Evolutionary conservation across 1,140 invertebrate genomes (phyloP).

Genomic region (Drosophila ambigua): DNA sequence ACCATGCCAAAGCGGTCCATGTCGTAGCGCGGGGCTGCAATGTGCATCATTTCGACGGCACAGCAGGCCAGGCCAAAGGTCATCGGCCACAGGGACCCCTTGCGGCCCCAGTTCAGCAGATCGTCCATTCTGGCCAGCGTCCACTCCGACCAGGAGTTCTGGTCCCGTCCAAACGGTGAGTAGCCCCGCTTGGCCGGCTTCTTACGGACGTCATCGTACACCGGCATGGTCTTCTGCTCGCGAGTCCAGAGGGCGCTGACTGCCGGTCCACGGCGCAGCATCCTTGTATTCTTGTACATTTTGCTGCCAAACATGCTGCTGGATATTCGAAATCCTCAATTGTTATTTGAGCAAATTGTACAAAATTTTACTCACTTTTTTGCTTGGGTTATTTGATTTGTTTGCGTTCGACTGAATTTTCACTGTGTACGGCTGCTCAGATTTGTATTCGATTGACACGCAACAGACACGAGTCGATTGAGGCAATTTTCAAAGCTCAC

Average conservation of each 20-base stretch:
- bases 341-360: neutral
- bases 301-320: neutral
- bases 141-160: constrained; percentile 88
- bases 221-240: constrained; percentile 75
- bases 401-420: too few relatives aligned
- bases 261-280: constrained; percentile 1
- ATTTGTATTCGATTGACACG: too few relatives aligned
- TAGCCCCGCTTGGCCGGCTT: constrained; percentile 57
- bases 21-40: constrained; percentile 98
- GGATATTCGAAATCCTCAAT: neutral
- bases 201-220: constrained; percentile 51
- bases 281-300: constrained; percentile 1
- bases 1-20: constrained; percentile 96
- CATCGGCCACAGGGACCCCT: constrained; percentile 96
- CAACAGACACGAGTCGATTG: too few relatives aligned
- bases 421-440: too few relatives aligned
- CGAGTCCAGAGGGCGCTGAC: constrained; percentile 17
- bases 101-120: constrained; percentile 96
- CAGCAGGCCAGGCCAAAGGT: constrained; percentile 99
- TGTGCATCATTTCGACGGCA: constrained; percentile 99
- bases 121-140: constrained; percentile 94
- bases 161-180: constrained; percentile 65
- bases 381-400: too few relatives aligned
- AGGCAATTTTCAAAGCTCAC: too few relatives aligned
- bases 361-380: neutral